Evolutionary conservation across 2,113 vertebrate species (phyloP), one percentile per base, ranked within the genome.

Genomic region (Girardinichthys multiradiatus): DNA sequence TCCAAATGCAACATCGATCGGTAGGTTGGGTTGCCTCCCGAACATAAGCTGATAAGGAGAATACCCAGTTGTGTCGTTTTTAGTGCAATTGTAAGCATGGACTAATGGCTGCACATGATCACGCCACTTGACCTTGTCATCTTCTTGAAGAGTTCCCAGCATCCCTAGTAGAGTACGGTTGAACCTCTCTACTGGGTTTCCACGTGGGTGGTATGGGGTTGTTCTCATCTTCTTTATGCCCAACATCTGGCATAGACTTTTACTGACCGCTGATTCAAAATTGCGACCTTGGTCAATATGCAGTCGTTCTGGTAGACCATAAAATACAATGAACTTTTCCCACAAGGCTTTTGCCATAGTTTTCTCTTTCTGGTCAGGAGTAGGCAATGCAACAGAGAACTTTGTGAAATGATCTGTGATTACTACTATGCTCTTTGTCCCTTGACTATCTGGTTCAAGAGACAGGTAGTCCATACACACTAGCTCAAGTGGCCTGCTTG

Each of bases 11-110:
- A 68, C 21, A 26, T 68, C 30, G 17, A 68, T 57, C 12, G 66
- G 48, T 24, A 68, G 45, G n/a, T 24, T 6, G 10, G 65, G 65
- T 21, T 68, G 65, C 5, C 65, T 68, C 4, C 65, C 65, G 57
- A 68, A 54, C 65, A 57, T 68, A 0, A 57, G 29, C 4, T 68
- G 29, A 26, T 57, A 68, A 14, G 48, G 66, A 3, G 45, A 57
- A 17, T 26, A 68, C 3, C 29, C 48, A 0, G 24, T 68, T 1
- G 45, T 57, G 30, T 35, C 30, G 0, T 57, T 68, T 17, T 30
- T 68, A 2, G 29, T 57, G 48, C 21, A 68, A 15, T 57, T 68
- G 14, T 54, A 68, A 11, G 24, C 48, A 33, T 68, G 65, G 21
- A 57, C 48, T 6, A 57, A 13, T 1, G 66, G 48, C 17, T 35